These are phyloP conservation scores for Anagrus nilaparvatae DNA, from an alignment of 1,140 invertebrate genomes.

Conservation along the genomic window DNA sequence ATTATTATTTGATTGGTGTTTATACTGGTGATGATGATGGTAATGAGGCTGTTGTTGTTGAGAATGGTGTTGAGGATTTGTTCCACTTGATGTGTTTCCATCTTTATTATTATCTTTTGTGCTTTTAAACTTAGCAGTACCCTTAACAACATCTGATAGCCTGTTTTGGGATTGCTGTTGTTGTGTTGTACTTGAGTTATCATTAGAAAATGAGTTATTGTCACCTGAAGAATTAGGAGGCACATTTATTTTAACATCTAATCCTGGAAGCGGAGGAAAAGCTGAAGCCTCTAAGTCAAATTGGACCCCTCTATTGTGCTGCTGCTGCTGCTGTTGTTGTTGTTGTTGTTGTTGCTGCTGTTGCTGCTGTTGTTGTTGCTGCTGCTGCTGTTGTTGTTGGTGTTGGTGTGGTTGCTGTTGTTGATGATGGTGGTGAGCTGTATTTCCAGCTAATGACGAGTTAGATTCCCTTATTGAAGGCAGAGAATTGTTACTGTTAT, in stretches of 20 bases:
- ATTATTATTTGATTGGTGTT: background rate
- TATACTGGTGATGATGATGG: slow-evolving; percentile 16
- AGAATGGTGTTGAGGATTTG: slow-evolving; percentile 23
- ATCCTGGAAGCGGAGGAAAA: slow-evolving; percentile 71
- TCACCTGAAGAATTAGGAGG: slow-evolving; percentile 29
- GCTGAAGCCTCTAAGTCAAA: slow-evolving; percentile 73
- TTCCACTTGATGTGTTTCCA: slow-evolving; percentile 24
- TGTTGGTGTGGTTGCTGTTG: background rate
- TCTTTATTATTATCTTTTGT: slow-evolving; percentile 39
- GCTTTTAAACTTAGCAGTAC: slow-evolving; percentile 52
- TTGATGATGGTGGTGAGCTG: slow-evolving; percentile 1
- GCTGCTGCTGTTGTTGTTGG: slow-evolving; percentile 1
- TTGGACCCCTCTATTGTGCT: slow-evolving; percentile 44
- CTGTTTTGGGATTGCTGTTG: slow-evolving; percentile 47
- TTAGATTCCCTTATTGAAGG: slow-evolving; percentile 32
- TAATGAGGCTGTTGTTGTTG: slow-evolving; percentile 17
- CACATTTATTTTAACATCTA: slow-evolving; percentile 34
- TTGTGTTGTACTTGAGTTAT: slow-evolving; percentile 29
- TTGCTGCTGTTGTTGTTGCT: background rate
- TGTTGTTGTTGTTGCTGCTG: slow-evolving; percentile 15
- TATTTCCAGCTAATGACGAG: too few species aligned
- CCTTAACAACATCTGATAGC: slow-evolving; percentile 73
- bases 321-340: slow-evolving; percentile 23
- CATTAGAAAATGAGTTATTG: slow-evolving; percentile 16
- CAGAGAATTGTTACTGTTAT: slow-evolving; percentile 20